These are phyloP conservation scores for Astyanax mexicanus DNA, from an alignment of 2,797 vertebrate species.

Conservation along the genomic window DNA sequence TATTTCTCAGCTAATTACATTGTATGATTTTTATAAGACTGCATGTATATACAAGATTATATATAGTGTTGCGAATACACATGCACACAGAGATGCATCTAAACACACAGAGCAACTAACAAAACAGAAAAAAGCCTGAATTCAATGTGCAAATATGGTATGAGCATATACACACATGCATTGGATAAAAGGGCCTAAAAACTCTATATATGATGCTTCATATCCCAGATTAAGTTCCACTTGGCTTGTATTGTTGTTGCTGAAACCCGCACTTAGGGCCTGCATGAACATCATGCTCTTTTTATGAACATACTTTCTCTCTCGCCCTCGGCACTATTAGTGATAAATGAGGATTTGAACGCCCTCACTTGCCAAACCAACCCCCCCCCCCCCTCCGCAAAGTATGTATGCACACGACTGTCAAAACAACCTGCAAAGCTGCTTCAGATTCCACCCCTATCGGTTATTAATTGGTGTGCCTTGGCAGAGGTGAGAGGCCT, in stretches of 20 bases:
- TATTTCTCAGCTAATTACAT: too few species aligned
- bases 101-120: not conserved
- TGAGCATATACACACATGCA: slow-evolving; percentile 42
- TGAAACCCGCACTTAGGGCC: slow-evolving; percentile 69
- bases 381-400: slow-evolving; percentile 34
- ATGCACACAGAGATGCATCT: too few species aligned
- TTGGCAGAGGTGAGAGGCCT: slow-evolving; percentile 80
- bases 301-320: slow-evolving; percentile 71
- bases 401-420: slow-evolving; percentile 51
- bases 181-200: slow-evolving; percentile 57
- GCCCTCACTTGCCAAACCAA: slow-evolving; percentile 74
- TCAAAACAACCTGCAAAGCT: slow-evolving; percentile 62
- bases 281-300: slow-evolving; percentile 62
- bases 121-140: not conserved
- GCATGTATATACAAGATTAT: too few species aligned
- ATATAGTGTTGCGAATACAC: too few species aligned
- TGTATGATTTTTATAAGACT: too few species aligned
- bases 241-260: slow-evolving; percentile 67
- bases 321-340: slow-evolving; percentile 66
- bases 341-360: slow-evolving; percentile 78
- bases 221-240: slow-evolving; percentile 45
- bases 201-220: slow-evolving; percentile 11
- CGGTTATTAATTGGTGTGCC: slow-evolving; percentile 82
- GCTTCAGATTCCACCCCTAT: slow-evolving; percentile 83
- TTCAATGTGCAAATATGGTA: not conserved